Percentiles rank a stretch among this genome's conserved stretches.
These are phyloP conservation scores for Neopelma chrysocephalum DNA, from an alignment of 2,797 vertebrate species.

Conservation along the genomic window DNA sequence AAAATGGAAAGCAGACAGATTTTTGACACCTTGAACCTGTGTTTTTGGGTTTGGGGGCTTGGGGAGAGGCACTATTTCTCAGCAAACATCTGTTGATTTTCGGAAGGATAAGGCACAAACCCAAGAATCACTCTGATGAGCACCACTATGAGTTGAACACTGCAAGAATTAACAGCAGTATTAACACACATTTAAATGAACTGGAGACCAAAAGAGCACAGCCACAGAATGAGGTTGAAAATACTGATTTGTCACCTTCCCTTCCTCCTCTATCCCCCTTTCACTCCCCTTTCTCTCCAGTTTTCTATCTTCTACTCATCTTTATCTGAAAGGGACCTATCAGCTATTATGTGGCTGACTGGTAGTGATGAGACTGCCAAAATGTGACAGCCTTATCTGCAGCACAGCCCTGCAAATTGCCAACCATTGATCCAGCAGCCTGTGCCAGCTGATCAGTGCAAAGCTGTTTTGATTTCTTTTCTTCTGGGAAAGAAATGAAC, in stretches of 20 bases:
- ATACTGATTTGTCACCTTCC: neutral
- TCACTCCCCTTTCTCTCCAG: slow-evolving; percentile 25
- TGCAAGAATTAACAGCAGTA: neutral
- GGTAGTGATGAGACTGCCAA: slow-evolving; percentile 68
- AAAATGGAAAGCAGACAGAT: neutral
- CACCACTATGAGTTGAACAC: neutral
- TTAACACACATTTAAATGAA: neutral
- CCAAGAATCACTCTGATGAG: neutral
- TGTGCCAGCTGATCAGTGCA: slow-evolving; percentile 58
- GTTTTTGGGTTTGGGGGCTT: neutral
- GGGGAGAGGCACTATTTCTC: neutral
- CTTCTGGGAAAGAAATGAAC: slow-evolving; percentile 64
- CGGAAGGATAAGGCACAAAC: neutral
- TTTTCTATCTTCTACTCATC: slow-evolving; percentile 51
- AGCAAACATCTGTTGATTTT: neutral
- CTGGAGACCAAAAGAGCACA: neutral
- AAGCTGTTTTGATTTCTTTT: slow-evolving; percentile 64
- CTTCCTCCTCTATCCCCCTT: slow-evolving; percentile 11
- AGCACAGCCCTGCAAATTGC: slow-evolving; percentile 72
- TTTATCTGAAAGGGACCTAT: slow-evolving; percentile 62
- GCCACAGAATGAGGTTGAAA: neutral
- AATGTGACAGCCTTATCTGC: slow-evolving; percentile 74
- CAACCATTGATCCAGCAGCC: slow-evolving; percentile 68
- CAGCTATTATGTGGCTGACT: slow-evolving; percentile 72
- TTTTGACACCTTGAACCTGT: neutral